A percentile compares a stretch with the other conserved stretches of the same genome.
Conservation (phyloP, 2,888 invertebrate species). For the Lepidocyrtinus sp. region DNA sequence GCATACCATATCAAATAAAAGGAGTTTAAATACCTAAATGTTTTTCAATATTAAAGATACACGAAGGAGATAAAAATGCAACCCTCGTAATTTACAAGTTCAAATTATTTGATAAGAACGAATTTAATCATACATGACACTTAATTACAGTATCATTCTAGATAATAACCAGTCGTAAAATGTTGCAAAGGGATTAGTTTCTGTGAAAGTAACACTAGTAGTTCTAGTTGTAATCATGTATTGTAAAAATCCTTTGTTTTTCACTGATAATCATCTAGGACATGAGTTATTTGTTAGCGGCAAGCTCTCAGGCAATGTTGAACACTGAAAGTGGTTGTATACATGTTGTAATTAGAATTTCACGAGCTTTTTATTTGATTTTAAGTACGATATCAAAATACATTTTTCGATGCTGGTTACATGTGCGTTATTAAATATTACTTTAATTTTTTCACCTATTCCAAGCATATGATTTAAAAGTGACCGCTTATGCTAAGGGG, state of each 20-base stretch:
- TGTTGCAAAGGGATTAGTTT: too few relatives aligned
- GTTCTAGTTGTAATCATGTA: neutral
- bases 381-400: too few relatives aligned
- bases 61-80: neutral
- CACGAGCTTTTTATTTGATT: constrained; percentile 16
- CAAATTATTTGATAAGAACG: neutral
- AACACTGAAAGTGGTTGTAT: too few relatives aligned
- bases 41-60: neutral
- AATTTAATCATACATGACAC: neutral
- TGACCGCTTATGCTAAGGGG: too few relatives aligned
- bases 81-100: neutral
- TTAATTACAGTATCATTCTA: neutral
- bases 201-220: neutral
- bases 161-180: neutral
- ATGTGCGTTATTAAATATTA: too few relatives aligned
- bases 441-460: too few relatives aligned
- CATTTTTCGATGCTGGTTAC: too few relatives aligned
- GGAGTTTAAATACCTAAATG: too few relatives aligned
- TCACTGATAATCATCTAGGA: neutral
- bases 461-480: too few relatives aligned
- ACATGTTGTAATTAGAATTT: constrained; percentile 42
- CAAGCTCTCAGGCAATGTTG: too few relatives aligned
- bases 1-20: neutral
- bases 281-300: too few relatives aligned
- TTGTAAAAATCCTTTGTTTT: too few relatives aligned